phyloP scores from a whole-genome alignment of 2,113 vertebrate species.

The Parotia lawesii region DNA sequence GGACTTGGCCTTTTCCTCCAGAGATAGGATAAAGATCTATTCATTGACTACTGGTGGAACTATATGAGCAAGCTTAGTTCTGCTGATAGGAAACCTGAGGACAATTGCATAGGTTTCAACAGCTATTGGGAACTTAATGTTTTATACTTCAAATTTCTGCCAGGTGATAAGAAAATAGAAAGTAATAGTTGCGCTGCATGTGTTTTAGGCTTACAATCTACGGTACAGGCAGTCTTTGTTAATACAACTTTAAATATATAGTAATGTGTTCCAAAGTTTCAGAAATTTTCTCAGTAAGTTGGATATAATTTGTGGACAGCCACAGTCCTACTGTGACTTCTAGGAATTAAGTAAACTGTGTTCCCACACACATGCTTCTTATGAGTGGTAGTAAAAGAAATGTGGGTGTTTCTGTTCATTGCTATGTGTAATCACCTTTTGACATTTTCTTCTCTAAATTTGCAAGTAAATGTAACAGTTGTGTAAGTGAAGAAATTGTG shows the following conservation, averaged over 20 bases:
- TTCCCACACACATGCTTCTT: not conserved
- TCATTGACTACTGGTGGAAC: not conserved
- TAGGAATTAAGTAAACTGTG: not conserved
- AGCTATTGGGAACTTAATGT: not conserved
- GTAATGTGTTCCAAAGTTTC: not conserved
- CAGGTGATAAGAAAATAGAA: not conserved
- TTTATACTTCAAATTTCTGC: not conserved
- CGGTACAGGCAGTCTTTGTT: not conserved
- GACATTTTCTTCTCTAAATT: not conserved
- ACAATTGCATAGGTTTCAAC: not conserved
- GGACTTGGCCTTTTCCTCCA: not conserved
- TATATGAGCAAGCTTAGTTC: not conserved
- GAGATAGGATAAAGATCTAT: not conserved
- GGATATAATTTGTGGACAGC: not conserved
- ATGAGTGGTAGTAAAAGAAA: not conserved
- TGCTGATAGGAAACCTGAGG: not conserved
- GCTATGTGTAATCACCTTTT: not conserved
- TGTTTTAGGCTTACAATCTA: not conserved
- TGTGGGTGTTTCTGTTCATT: slow-evolving; percentile 26
- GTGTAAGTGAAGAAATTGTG: not conserved
- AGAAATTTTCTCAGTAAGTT: not conserved
- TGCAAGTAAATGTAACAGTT: not conserved
- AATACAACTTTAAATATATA: not conserved
- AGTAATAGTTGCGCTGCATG: not conserved
- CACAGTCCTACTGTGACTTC: slow-evolving; percentile 14